These are phyloP conservation scores for Pteronotus mesoamericanus DNA, from an alignment of 2,797 vertebrate species.

Conservation along the genomic window DNA sequence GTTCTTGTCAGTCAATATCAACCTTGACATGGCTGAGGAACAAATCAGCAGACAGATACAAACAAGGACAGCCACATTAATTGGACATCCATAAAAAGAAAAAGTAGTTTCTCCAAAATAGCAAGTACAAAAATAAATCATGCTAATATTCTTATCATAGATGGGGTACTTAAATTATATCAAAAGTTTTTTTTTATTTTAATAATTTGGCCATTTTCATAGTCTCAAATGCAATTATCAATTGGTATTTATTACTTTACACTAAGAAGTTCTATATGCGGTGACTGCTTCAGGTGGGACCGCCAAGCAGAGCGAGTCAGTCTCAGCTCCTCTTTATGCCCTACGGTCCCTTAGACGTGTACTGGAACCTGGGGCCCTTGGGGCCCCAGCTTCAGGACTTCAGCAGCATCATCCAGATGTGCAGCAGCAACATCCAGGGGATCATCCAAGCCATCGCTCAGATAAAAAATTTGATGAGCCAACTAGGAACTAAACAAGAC, in stretches of 20 bases:
- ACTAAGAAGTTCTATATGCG: too few relatives aligned
- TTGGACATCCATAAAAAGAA: neutral
- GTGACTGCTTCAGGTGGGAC: slow-evolving; percentile 53
- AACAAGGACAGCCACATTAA: neutral
- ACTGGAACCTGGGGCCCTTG: slow-evolving; percentile 76
- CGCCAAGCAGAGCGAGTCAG: neutral
- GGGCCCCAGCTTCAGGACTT: slow-evolving; percentile 87
- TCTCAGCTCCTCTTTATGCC: slow-evolving; percentile 76
- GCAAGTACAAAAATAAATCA: neutral
- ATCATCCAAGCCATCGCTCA: slow-evolving; percentile 96
- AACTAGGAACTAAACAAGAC: slow-evolving; percentile 94
- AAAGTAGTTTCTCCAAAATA: neutral
- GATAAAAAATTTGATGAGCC: slow-evolving; percentile 95
- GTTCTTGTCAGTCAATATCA: neutral
- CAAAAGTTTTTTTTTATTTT: neutral
- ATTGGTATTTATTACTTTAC: neutral
- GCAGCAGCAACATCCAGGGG: slow-evolving; percentile 95
- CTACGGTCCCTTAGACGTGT: slow-evolving; percentile 84
- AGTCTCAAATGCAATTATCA: neutral
- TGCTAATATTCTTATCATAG: neutral
- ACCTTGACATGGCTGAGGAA: neutral
- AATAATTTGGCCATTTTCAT: neutral
- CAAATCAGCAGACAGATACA: neutral
- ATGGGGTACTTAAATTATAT: neutral
- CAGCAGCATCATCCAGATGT: slow-evolving; percentile 89